Percentiles rank a stretch among this genome's conserved stretches.
Conservation (phyloP, 2,797 vertebrate genomes). For the Eidolon dupreanum region DNA sequence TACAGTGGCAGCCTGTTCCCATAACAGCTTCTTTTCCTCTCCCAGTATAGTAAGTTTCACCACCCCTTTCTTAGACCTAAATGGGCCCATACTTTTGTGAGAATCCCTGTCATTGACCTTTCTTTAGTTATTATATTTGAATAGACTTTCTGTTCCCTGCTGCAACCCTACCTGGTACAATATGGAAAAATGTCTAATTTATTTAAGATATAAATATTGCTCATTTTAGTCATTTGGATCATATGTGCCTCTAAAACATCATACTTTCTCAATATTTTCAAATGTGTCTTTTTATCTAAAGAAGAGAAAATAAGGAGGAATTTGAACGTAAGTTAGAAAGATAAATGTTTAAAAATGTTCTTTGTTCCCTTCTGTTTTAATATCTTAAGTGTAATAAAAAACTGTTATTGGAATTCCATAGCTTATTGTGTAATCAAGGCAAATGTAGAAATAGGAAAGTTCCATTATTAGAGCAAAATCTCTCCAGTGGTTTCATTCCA, state of each 20-base stretch:
- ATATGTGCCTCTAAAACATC: background rate
- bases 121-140: background rate
- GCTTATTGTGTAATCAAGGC: background rate
- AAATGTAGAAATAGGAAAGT: background rate
- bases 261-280: background rate
- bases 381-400: background rate
- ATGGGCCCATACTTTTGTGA: background rate
- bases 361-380: background rate
- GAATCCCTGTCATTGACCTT: background rate
- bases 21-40: no score
- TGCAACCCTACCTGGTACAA: background rate
- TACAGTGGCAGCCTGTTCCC: background rate
- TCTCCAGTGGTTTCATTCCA: background rate
- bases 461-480: background rate
- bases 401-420: background rate
- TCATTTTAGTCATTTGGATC: background rate
- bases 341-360: background rate
- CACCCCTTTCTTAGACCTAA: background rate
- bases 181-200: background rate
- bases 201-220: background rate
- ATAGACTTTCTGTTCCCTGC: background rate
- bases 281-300: background rate
- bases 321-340: background rate
- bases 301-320: background rate
- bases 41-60: background rate